Evolutionary conservation across 2,888 invertebrate species (phyloP), one percentile per base, ranked within the genome.

Genomic region (Chloroclysta siterata): DNA sequence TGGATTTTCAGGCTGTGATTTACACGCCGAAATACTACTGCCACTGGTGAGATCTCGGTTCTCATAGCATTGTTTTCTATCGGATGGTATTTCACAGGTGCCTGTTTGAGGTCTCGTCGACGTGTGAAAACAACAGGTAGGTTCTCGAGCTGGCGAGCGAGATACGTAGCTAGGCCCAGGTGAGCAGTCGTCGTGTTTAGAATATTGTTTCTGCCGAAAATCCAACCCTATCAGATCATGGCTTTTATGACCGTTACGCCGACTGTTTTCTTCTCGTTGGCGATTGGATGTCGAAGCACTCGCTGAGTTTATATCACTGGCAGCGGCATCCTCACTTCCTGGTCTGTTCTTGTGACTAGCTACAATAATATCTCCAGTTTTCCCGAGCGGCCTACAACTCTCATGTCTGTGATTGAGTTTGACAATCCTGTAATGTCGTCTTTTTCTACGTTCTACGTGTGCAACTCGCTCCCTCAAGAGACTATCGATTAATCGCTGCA

Each of bases 321-420:
- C 77, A 2, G 76, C 70, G 6, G 78, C 70, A 22, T 88, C 84
- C 41, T 87, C 87, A 58, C 79, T 79, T 5, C 79, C 77, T 28
- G 81, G 82, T 53, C 75, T 85, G 60, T 87, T 85, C 72, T 92
- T 91, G 63, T 92, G 88, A 72, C 89, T 92, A 10, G 93, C 93
- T 8, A 93, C 93, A 54, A 93, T 92, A 14, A 93, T 90, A 72
- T 91, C 92, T 4, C 92, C 92, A 15, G 91, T 92, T 76, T 93
- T 93, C 5, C 93, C 93, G 7, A 91, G 68, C 3, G 89, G 79
- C 65, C 88, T 79, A 65, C 87, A 87, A 66, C 78, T 90, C 75
- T 91, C 90, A 63, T 91, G 89, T 6, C 91, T 81, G 68, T 91
- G 87, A 67, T 90, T 92, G 36, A 92, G 72, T 76, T 92, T 93